A percentile compares a stretch with the other conserved stretches of the same genome.
Conservation (phyloP, 2,888 invertebrate species). For the Aspidapion aeneum region DNA sequence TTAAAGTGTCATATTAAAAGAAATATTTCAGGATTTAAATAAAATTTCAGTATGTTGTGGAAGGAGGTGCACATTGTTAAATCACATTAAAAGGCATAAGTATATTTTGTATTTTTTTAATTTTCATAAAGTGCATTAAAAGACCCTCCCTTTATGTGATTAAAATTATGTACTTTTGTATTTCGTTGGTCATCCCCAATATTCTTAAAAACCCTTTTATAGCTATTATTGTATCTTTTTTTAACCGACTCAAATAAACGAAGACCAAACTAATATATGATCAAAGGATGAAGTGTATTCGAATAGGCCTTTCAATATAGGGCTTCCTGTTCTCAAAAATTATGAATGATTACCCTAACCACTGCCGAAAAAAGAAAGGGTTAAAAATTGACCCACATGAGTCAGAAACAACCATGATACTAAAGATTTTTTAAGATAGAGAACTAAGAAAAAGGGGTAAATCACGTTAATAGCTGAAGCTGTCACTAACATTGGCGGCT, state of each 20-base stretch:
- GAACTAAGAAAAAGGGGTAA: too few relatives aligned
- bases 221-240: not conserved
- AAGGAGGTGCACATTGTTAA: too few relatives aligned
- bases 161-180: not conserved
- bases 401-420: slow-evolving; percentile 20
- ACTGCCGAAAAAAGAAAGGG: slow-evolving; percentile 29
- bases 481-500: too few relatives aligned
- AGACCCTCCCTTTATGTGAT: not conserved
- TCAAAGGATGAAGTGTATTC: not conserved
- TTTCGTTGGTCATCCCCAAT: not conserved
- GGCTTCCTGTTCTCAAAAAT: not conserved
- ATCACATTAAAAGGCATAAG: too few relatives aligned
- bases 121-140: too few relatives aligned
- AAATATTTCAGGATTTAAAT: too few relatives aligned
- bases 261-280: not conserved
- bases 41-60: too few relatives aligned
- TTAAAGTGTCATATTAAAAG: too few relatives aligned
- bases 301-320: not conserved
- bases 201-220: not conserved
- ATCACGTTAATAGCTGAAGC: too few relatives aligned
- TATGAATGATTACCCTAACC: not conserved
- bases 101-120: too few relatives aligned
- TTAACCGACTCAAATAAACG: not conserved
- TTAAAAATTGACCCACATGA: slow-evolving; percentile 39
- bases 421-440: too few relatives aligned